Conservation (phyloP, 2,113 vertebrate species). For the Rhodinocichla rosea region DNA sequence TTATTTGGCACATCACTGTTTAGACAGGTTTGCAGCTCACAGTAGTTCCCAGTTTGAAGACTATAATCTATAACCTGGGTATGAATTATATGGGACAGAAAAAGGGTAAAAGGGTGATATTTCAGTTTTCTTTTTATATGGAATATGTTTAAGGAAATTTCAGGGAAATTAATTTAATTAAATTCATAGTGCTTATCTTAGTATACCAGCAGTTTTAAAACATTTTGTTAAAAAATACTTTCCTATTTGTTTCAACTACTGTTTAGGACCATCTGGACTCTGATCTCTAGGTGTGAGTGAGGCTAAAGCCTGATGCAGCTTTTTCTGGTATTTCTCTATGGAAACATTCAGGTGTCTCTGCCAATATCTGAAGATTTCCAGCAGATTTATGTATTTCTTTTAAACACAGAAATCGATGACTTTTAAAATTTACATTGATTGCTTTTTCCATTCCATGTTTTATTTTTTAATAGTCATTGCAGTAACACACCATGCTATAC, state of each 20-base stretch:
- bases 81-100: not conserved
- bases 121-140: not conserved
- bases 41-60: not conserved
- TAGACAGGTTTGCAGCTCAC: not conserved
- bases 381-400: not conserved
- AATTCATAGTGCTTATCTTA: not conserved
- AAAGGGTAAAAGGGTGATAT: not conserved
- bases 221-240: not conserved
- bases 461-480: not conserved
- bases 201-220: not conserved
- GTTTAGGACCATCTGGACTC: not conserved
- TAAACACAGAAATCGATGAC: not conserved
- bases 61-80: not conserved
- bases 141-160: not conserved
- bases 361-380: not conserved
- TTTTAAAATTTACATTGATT: not conserved
- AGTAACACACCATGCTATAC: not conserved
- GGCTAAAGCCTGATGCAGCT: not conserved
- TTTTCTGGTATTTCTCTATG: not conserved
- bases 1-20: not conserved
- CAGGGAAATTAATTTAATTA: not conserved
- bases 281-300: not conserved
- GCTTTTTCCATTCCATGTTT: not conserved
- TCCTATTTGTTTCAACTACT: not conserved
- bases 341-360: not conserved